These are phyloP conservation scores for Coleophora flavipennella DNA, from an alignment of 2,888 invertebrate genomes.

Conservation along the genomic window DNA sequence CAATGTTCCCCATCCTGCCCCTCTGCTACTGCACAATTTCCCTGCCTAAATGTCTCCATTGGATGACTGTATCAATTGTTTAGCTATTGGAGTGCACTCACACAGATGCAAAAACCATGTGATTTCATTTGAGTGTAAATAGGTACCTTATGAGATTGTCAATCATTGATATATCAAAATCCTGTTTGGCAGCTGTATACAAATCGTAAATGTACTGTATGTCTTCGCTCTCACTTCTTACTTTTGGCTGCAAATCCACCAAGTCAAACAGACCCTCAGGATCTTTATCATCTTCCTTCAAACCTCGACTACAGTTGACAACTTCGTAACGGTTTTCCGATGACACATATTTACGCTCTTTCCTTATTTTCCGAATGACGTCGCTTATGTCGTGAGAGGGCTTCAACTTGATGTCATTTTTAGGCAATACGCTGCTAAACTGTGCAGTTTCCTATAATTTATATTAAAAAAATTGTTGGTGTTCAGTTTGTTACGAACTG, in stretches of 20 bases:
- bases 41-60: no score
- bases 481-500: not conserved
- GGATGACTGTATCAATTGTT: no score
- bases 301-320: slow-evolving; percentile 50
- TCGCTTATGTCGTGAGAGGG: slow-evolving; percentile 37
- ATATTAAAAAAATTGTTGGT: not conserved
- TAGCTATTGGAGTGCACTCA: no score
- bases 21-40: no score
- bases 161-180: slow-evolving; percentile 56
- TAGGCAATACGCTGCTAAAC: slow-evolving; percentile 44
- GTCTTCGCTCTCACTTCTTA: slow-evolving; percentile 30
- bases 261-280: slow-evolving; percentile 33
- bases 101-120: no score
- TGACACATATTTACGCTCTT: slow-evolving; percentile 45
- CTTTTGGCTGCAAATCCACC: slow-evolving; percentile 43
- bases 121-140: no score
- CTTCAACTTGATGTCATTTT: slow-evolving; percentile 37
- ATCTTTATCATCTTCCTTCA: slow-evolving; percentile 28
- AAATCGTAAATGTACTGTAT: slow-evolving; percentile 56
- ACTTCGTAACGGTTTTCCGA: slow-evolving; percentile 51
- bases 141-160: slow-evolving; percentile 54
- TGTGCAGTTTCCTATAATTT: slow-evolving; percentile 41
- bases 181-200: slow-evolving; percentile 48
- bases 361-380: slow-evolving; percentile 52
- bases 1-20: no score